Conservation (phyloP, 2,113 vertebrate genomes). For the Vicugna pacos region DNA sequence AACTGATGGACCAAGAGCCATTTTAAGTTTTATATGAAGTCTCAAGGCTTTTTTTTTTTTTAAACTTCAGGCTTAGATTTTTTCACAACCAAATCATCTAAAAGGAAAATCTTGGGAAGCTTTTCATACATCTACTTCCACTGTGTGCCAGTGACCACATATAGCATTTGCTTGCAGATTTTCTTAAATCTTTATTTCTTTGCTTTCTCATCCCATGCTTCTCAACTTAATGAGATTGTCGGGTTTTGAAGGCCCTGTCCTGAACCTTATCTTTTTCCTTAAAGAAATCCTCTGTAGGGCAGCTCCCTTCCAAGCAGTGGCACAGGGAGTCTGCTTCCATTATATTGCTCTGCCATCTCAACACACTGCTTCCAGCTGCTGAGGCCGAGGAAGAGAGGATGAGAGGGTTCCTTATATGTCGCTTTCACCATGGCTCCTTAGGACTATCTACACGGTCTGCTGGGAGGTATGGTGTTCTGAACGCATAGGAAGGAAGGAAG, state of each 20-base stretch:
- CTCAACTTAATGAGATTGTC: not conserved
- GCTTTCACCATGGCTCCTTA: not conserved
- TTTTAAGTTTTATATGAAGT: slow-evolving; percentile 7
- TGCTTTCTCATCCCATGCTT: not conserved
- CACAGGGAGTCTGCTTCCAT: not conserved
- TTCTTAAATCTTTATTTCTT: not conserved
- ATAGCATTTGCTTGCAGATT: not conserved
- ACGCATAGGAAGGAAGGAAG: not conserved
- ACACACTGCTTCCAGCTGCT: not conserved
- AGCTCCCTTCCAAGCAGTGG: not conserved
- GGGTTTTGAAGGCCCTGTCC: not conserved
- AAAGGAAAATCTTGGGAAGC: not conserved
- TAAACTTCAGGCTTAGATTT: not conserved
- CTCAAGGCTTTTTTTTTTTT: not conserved
- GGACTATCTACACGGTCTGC: not conserved
- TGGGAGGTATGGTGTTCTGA: not conserved
- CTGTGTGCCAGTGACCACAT: not conserved
- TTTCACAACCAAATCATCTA: slow-evolving; percentile 22
- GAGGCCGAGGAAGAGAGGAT: not conserved
- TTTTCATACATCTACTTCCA: not conserved
- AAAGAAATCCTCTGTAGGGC: not conserved
- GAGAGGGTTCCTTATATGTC: not conserved
- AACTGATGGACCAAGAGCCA: not conserved
- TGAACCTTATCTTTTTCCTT: not conserved
- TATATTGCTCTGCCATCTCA: not conserved